phyloP scores from a whole-genome alignment of 2,797 vertebrate genomes.

The Hippocampus kuda region DNA sequence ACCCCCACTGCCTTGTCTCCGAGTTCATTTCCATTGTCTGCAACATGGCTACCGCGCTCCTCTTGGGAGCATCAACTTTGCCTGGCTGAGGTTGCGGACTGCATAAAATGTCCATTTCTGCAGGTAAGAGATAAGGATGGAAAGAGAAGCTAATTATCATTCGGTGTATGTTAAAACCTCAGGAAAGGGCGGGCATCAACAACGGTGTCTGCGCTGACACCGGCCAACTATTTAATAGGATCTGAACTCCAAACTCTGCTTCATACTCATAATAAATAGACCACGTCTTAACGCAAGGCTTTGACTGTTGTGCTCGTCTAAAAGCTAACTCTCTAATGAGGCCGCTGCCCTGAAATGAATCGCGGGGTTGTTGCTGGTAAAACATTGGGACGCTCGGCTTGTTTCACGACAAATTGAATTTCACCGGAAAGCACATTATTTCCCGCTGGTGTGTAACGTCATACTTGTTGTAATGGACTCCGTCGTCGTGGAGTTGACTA shows the following conservation, averaged over 20 bases:
- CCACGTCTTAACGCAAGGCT: slow-evolving; percentile 36
- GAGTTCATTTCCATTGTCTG: slow-evolving; percentile 63
- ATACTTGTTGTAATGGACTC: slow-evolving; percentile 41
- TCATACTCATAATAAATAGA: slow-evolving; percentile 53
- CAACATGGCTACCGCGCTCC: slow-evolving; percentile 59
- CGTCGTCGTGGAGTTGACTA: slow-evolving; percentile 33
- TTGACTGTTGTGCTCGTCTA: slow-evolving; percentile 24
- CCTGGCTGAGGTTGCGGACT: slow-evolving; percentile 54
- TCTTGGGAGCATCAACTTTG: slow-evolving; percentile 66
- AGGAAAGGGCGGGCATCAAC: slow-evolving; percentile 59
- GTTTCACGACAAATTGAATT: slow-evolving; percentile 53
- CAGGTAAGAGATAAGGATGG: slow-evolving; percentile 69
- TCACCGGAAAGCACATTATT: slow-evolving; percentile 40
- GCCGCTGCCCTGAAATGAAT: slow-evolving; percentile 33
- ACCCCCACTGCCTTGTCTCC: slow-evolving; percentile 64
- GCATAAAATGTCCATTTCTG: slow-evolving; percentile 68
- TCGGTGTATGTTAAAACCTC: slow-evolving; percentile 63
- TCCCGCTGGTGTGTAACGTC: slow-evolving; percentile 29
- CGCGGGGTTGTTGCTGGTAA: slow-evolving; percentile 20
- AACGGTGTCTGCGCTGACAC: slow-evolving; percentile 56
- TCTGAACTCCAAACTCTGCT: slow-evolving; percentile 46
- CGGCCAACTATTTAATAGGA: slow-evolving; percentile 45
- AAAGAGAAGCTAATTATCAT: slow-evolving; percentile 70
- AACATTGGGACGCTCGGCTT: slow-evolving; percentile 34
- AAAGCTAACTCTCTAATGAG: slow-evolving; percentile 42